Evolutionary conservation across 2,888 invertebrate species (phyloP), one percentile per base, ranked within the genome.

Genomic region (Xestoiulus laeticollis): DNA sequence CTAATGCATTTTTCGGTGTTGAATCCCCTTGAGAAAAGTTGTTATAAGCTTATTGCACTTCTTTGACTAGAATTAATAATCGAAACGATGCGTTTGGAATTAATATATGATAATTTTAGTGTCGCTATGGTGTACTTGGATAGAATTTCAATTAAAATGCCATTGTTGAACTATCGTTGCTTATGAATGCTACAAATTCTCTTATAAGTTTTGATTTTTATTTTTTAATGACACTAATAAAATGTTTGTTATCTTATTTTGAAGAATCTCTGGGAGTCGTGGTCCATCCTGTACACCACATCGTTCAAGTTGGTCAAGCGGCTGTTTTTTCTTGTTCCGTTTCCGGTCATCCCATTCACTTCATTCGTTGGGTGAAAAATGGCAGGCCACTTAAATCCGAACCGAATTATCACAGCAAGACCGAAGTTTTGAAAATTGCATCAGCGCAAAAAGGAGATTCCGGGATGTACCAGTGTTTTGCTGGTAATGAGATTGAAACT

Each of bases 401-500:
- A 22, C 38, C 22, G 30, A 22, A 16, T 26, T 38, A 30, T 12
- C 44, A 82, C 33, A 38, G 22, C 14, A 82, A 68, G 32, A 82
- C 78, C 3, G 85, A 59, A 22, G 14, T 68, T 22, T 44, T 87
- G 26, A 43, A 22, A 22, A 83, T 87, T 22, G n/a, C 85, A 6
- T 44, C 44, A 0, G 87, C 78, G 3, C 85, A 87, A 33, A 87
- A 87, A 85, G 87, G 85, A 48, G 87, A 87, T 87, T 10, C 48
- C 14, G 87, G 87, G 32, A 87, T 87, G 87, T 87, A 87, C 48
- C 87, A 87, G 26, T 87, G 87, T 33, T 87, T 90, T 85, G 89
- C 88, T 14, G 88, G 89, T 14, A 91, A 91, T 87, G 90, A 90
- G 10, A 88, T 90, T 14, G 90, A 91, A 22, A 90, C 90, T 14